Evolutionary conservation across 2,797 vertebrate species (phyloP), one percentile per base, ranked within the genome.

Genomic region (Notolepis coatsorum): DNA sequence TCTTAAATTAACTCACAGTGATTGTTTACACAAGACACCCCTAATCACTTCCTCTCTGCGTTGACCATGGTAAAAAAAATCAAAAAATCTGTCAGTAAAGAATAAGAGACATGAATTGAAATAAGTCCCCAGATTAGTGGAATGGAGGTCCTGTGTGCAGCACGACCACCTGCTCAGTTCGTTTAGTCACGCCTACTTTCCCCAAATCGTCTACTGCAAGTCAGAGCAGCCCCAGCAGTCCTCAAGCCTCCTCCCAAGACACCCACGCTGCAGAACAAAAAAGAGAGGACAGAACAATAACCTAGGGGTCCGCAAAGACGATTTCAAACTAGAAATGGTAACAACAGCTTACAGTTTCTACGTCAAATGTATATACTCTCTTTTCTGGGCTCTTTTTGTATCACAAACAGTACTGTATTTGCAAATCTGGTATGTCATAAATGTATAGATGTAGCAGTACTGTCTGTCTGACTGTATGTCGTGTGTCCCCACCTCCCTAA

Each of bases 231-330:
- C 4, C 47, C 57, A 49, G 43, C 68, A 55, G 59, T 81, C 81
- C 69, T n/a, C 33, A 48, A 65, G 45, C 55, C 31, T 43, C 45
- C 58, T 54, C 30, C 35, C n/a, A 30, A 54, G 47, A 71, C 60
- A 65, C 64, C 86, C 89, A 15, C 10, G 31, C 6, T 47, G 77
- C 61, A 77, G 51, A 13, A 4, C 2, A 50, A 49, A 59, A 71
- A 61, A 8, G 7, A 65, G 33, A 57, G n/a, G n/a, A n/a, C n/a
- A n/a, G n/a, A n/a, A n/a, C n/a, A n/a, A n/a, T n/a, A n/a, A n/a
- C n/a, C n/a, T n/a, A n/a, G n/a, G n/a, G n/a, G n/a, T n/a, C n/a
- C n/a, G n/a, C n/a, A n/a, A n/a, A n/a, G n/a, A n/a, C n/a, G n/a
- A n/a, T n/a, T n/a, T n/a, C n/a, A n/a, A n/a, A n/a, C n/a, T n/a